phyloP scores from a whole-genome alignment of 2,113 vertebrate genomes.

The Xenus cinereus region DNA sequence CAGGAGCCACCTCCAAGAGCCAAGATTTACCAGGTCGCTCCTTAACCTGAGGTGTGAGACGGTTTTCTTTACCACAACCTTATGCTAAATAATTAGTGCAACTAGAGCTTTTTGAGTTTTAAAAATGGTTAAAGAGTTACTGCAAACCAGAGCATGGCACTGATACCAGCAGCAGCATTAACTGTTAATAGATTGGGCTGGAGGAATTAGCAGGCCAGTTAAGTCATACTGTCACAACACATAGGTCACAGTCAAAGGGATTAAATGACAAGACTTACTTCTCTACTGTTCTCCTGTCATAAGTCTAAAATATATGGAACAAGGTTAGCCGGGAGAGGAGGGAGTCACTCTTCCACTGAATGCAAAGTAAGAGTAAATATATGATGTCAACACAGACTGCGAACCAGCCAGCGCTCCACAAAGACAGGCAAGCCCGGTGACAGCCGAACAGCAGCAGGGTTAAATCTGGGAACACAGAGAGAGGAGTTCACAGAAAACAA shows the following conservation, averaged over 20 bases:
- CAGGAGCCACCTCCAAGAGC: not conserved
- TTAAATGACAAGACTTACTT: not conserved
- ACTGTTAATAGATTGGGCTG: not conserved
- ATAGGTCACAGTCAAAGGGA: not conserved
- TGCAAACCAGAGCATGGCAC: not conserved
- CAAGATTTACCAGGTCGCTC: not conserved
- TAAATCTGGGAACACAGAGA: conserved; percentile 58
- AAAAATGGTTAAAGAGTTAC: not conserved
- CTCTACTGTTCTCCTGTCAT: not conserved
- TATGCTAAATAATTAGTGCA: not conserved
- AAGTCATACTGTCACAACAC: not conserved
- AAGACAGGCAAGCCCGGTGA: not conserved
- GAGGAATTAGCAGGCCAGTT: not conserved
- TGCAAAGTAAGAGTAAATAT: not conserved
- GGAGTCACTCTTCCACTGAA: not conserved
- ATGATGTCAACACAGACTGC: not conserved
- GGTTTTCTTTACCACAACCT: not conserved
- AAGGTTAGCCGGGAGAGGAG: not conserved
- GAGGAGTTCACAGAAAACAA: conserved; percentile 63
- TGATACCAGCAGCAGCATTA: not conserved
- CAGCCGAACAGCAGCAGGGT: conserved; percentile 51
- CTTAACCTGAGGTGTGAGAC: not conserved
- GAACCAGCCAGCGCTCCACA: not conserved
- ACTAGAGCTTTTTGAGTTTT: not conserved
- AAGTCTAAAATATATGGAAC: not conserved